phyloP scores from a whole-genome alignment of 2,113 vertebrate genomes.

The Crotalus viridis region DNA sequence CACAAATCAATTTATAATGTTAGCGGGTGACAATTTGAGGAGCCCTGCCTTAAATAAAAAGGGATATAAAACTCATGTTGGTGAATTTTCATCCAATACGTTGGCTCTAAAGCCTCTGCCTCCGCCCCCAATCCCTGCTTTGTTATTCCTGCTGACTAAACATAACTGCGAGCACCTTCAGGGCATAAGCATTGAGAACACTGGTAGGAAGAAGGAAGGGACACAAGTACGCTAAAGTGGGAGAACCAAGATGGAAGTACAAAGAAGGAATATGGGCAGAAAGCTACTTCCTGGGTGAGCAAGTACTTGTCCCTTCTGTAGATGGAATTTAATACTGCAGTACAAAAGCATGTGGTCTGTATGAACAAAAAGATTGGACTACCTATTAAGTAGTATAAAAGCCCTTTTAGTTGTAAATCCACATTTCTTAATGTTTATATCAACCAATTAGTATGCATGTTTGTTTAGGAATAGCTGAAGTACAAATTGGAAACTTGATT shows the following conservation, averaged over 20 bases:
- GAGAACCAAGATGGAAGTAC: background rate
- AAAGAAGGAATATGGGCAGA: background rate
- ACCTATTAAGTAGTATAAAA: slow-evolving; percentile 11
- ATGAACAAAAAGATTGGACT: slow-evolving; percentile 12
- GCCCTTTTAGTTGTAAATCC: slow-evolving; percentile 20
- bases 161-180: background rate
- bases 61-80: background rate
- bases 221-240: background rate
- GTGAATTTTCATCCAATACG: background rate
- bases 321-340: slow-evolving; percentile 12
- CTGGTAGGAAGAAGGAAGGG: background rate
- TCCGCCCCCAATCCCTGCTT: background rate
- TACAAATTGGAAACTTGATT: slow-evolving; percentile 25
- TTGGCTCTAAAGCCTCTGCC: background rate
- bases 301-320: slow-evolving; percentile 8
- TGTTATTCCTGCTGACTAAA: background rate
- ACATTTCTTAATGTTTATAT: slow-evolving; percentile 31
- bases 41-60: background rate
- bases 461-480: slow-evolving; percentile 25
- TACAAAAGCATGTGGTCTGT: slow-evolving; percentile 2
- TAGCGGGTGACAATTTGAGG: background rate
- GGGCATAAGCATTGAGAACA: background rate
- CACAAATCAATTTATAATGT: background rate
- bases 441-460: slow-evolving; percentile 33
- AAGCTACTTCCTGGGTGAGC: background rate